Conservation (phyloP, 2,797 vertebrate species). For the Brachyrhaphis roseni region DNA sequence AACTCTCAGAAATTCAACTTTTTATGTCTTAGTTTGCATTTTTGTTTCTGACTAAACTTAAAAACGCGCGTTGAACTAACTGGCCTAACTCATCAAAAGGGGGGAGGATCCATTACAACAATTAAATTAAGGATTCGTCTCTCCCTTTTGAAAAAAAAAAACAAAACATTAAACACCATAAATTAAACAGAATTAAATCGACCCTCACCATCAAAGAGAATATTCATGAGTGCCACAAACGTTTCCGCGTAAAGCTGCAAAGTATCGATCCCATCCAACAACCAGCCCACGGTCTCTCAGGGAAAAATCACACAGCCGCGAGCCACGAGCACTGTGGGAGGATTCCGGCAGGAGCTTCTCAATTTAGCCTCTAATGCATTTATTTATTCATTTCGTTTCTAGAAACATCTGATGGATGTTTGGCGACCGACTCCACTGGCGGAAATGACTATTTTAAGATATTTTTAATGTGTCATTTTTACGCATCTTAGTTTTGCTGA, state of each 20-base stretch:
- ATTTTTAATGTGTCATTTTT: neutral
- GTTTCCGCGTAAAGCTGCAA: constrained; percentile 35
- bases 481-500: neutral
- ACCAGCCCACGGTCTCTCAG: constrained; percentile 35
- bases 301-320: constrained; percentile 46
- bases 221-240: constrained; percentile 61
- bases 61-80: neutral
- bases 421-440: neutral
- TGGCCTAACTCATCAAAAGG: neutral
- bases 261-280: constrained; percentile 46
- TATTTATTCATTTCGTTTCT: neutral
- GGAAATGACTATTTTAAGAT: neutral
- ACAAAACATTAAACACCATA: constrained; percentile 6
- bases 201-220: constrained; percentile 69
- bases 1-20: neutral
- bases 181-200: constrained; percentile 36
- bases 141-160: neutral
- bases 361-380: neutral
- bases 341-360: constrained; percentile 17
- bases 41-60: neutral
- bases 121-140: neutral
- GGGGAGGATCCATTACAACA: neutral
- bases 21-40: neutral
- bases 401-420: constrained; percentile 7
- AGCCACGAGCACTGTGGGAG: constrained; percentile 11